Conservation (phyloP, 2,888 invertebrate genomes). For the Trichopoda pennipes region DNA sequence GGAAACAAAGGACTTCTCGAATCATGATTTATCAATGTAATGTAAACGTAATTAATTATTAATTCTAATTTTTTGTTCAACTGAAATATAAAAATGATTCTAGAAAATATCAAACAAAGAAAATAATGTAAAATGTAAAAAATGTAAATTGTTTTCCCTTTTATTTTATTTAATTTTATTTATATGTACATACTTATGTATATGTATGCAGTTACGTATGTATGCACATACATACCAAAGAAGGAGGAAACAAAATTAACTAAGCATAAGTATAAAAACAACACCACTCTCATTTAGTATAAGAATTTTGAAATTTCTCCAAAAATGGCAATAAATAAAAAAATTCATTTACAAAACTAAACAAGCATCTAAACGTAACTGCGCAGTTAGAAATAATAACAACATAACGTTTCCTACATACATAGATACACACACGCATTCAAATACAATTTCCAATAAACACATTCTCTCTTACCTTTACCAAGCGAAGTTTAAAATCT, state of each 20-base stretch:
- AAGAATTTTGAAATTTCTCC: neutral
- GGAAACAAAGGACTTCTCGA: too few relatives aligned
- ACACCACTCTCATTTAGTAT: neutral
- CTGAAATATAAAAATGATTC: too few relatives aligned
- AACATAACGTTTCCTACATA: neutral
- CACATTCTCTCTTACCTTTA: slow-evolving; percentile 44
- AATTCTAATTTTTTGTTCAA: too few relatives aligned
- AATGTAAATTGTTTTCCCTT: too few relatives aligned
- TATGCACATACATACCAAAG: neutral
- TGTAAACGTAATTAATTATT: too few relatives aligned
- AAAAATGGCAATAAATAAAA: slow-evolving; percentile 20
- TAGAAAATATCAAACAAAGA: too few relatives aligned
- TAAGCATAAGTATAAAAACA: neutral
- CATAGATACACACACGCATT: neutral
- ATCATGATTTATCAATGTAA: too few relatives aligned
- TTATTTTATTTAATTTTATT: too few relatives aligned
- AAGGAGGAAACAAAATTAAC: neutral
- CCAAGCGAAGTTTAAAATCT: slow-evolving; percentile 22
- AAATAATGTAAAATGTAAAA: too few relatives aligned
- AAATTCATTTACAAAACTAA: slow-evolving; percentile 49
- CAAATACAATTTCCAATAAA: neutral
- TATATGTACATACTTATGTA: too few relatives aligned
- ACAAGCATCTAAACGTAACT: neutral
- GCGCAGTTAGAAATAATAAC: neutral
- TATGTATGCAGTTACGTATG: neutral